Evolutionary conservation across 2,113 vertebrate species (phyloP).

Genomic region (Shinisaurus crocodilurus): DNA sequence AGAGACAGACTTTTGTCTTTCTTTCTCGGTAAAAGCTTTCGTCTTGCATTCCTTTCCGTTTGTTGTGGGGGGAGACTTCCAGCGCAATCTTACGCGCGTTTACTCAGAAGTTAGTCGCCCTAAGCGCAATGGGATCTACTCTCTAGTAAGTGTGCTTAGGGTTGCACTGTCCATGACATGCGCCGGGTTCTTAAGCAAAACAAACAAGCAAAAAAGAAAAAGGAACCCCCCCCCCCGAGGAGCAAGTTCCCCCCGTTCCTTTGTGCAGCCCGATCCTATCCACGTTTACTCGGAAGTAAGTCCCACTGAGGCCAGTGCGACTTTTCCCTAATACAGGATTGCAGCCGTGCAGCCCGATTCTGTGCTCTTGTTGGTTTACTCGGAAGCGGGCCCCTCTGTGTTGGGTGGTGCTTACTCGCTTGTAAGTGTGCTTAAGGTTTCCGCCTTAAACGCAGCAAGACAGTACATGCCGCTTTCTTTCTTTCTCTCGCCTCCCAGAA

Average conservation of each 20-base stretch:
- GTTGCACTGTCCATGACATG: background rate
- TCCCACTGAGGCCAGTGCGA: background rate
- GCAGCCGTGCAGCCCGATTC: background rate
- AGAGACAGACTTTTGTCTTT: too few species aligned
- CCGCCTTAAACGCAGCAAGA: too few species aligned
- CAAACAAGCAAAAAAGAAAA: too few species aligned
- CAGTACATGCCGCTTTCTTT: background rate
- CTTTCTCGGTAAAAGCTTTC: background rate
- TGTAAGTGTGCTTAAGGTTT: background rate
- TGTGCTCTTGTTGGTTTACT: background rate
- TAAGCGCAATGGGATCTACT: too few species aligned
- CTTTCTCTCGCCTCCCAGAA: background rate
- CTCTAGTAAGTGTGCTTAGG: too few species aligned
- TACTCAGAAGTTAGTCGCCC: too few species aligned
- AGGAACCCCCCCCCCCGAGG: accelerated
- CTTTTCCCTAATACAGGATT: background rate
- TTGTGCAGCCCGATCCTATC: background rate
- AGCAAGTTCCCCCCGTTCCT: background rate
- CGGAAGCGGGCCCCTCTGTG: background rate
- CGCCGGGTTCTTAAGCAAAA: background rate
- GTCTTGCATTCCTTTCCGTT: background rate
- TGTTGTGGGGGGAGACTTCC: background rate
- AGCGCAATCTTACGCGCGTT: too few species aligned
- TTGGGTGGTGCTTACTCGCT: background rate
- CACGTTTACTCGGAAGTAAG: background rate